Evolutionary conservation across 2,888 invertebrate species (phyloP), one percentile per base, ranked within the genome.

Genomic region (Euzetes globulus): DNA sequence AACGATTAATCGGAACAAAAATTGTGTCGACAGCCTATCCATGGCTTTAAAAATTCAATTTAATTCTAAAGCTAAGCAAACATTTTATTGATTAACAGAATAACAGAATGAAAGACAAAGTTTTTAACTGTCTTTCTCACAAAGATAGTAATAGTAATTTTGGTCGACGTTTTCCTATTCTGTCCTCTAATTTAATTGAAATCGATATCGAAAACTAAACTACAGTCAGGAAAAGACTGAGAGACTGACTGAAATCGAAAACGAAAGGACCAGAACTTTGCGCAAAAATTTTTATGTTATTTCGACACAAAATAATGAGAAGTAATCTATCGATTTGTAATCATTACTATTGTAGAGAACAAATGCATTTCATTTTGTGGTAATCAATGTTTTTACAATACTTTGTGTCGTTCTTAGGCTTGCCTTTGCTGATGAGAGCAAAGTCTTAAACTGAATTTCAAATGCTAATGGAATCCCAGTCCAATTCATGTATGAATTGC

Each of bases 251-350:
- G 41, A 41, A 13, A 11, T 19, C 19, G 6, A 22, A 52, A 58
- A 11, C 17, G 27, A 15, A 15, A 25, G 63, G 22, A 27, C 33
- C 33, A 60, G 27, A 60, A 5, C 19, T 27, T 5, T 58, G 27
- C 6, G 11, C 3, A 22, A 58, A 58, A 60, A 25, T 29, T 60
- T 60, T 60, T 29, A 33, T 29, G 29, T 29, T 52, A 22, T 52
- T 60, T 60, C 29, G 33, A 60, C 60, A 60, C 60, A 60, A 60
- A 60, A 58, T 60, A 60, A 60, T 60, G 60, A 60, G 60, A 33
- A 60, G 60, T 60, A 60, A 60, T 60, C 29, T 29, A 60, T 60
- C 60, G 60, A 60, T 60, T 60, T 60, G 60, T 60, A 60, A 60
- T 60, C 60, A 60, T 58, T 27, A 60, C 29, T 60, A 60, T 60